These are phyloP conservation scores for Glossophaga mutica DNA, from an alignment of 2,797 vertebrate genomes.

Conservation along the genomic window DNA sequence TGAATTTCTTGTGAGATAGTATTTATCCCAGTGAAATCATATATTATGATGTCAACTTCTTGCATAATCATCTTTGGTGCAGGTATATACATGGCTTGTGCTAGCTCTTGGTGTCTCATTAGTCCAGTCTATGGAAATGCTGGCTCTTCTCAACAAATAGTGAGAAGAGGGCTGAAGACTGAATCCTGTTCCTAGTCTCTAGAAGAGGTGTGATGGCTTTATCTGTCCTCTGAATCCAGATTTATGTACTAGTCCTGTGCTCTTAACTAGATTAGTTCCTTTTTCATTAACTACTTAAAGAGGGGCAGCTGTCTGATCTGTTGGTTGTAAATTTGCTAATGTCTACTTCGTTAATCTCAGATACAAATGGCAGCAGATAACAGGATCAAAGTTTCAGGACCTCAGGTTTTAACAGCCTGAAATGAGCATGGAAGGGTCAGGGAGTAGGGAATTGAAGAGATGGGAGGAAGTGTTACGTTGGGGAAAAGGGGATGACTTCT, in stretches of 20 bases:
- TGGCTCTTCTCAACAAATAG: slow-evolving; percentile 81
- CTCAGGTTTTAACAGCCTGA: slow-evolving; percentile 77
- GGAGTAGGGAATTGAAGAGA: background rate
- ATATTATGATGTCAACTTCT: background rate
- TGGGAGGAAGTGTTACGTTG: slow-evolving; percentile 29
- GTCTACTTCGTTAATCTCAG: slow-evolving; percentile 87
- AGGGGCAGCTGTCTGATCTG: slow-evolving; percentile 93
- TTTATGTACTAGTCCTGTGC: slow-evolving; percentile 84
- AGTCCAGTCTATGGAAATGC: slow-evolving; percentile 81
- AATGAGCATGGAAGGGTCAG: slow-evolving; percentile 35
- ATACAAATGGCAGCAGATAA: slow-evolving; percentile 87
- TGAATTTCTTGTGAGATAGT: background rate
- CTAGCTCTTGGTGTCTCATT: slow-evolving; percentile 75
- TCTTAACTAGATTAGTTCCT: slow-evolving; percentile 92
- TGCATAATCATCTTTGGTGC: background rate
- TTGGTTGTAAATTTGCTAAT: slow-evolving; percentile 90
- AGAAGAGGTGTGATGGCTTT: slow-evolving; percentile 85
- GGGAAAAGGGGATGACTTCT: slow-evolving; percentile 79
- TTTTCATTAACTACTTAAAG: slow-evolving; percentile 86
- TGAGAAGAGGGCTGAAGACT: slow-evolving; percentile 82
- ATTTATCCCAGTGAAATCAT: background rate
- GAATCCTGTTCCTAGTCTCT: slow-evolving; percentile 77
- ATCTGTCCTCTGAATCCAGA: slow-evolving; percentile 79
- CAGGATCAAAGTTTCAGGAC: slow-evolving; percentile 87
- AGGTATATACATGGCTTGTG: background rate